A percentile compares a stretch with the other conserved stretches of the same genome.
These are phyloP conservation scores for Apostichopus leukothele DNA, from an alignment of 53 echinoderm and acorn worm species.

Conservation along the genomic window DNA sequence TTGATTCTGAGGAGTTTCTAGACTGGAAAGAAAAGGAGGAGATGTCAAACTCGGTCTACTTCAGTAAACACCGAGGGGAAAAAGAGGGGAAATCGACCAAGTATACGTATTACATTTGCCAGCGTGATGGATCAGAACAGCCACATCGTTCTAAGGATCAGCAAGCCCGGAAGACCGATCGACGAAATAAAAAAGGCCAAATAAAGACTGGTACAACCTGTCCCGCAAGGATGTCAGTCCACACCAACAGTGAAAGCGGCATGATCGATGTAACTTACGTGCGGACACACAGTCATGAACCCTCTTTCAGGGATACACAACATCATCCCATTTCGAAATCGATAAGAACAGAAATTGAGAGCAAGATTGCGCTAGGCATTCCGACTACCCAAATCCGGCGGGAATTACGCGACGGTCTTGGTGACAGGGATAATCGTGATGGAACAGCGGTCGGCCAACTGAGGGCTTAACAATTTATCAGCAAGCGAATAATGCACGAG, in stretches of 20 bases:
- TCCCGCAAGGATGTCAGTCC: not conserved
- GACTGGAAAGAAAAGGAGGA: constrained; percentile 28
- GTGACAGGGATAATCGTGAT: not conserved
- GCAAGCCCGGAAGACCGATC: no score
- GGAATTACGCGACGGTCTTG: not conserved
- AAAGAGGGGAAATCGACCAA: not conserved
- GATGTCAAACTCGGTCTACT: constrained; percentile 9
- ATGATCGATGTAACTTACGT: not conserved
- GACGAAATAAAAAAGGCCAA: not conserved
- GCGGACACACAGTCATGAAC: not conserved
- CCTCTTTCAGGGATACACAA: not conserved
- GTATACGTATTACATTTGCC: no score
- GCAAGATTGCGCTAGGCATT: not conserved
- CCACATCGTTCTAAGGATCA: no score
- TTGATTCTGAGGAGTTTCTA: constrained; percentile 28
- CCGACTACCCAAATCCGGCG: not conserved
- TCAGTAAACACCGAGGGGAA: constrained; percentile 24
- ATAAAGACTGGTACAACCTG: not conserved
- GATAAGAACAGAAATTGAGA: not conserved
- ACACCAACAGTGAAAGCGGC: not conserved
- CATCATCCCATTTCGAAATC: not conserved
- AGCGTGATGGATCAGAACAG: no score
- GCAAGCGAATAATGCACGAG: not conserved
- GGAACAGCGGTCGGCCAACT: not conserved
- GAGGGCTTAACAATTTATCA: not conserved